phyloP scores from a whole-genome alignment of 2,113 vertebrate genomes.

The Cichladusa arquata region DNA sequence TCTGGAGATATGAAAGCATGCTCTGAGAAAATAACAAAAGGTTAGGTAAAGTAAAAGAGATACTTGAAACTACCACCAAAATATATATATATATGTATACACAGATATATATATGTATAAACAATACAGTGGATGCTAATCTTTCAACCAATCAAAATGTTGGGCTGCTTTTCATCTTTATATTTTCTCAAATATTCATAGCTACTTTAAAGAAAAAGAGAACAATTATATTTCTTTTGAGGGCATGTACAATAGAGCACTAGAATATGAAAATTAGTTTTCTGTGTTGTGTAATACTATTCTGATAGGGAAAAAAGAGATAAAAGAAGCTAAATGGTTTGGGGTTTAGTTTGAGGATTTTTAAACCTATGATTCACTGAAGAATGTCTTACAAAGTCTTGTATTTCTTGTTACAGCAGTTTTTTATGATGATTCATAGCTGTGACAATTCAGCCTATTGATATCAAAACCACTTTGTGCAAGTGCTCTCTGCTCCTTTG shows the following conservation, averaged over 20 bases:
- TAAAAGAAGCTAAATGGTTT: conserved; percentile 10
- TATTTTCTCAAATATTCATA: neutral
- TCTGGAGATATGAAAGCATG: neutral
- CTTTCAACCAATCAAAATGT: neutral
- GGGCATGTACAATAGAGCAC: neutral
- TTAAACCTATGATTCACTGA: neutral
- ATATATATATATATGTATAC: neutral
- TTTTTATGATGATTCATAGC: conserved; percentile 20
- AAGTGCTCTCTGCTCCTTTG: neutral
- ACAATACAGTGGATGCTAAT: neutral
- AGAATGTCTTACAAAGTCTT: neutral
- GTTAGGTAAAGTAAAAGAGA: neutral
- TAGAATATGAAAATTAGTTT: neutral
- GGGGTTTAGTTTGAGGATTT: neutral
- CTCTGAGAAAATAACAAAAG: conserved; percentile 18
- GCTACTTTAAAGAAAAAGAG: neutral
- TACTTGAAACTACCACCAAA: neutral
- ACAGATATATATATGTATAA: neutral
- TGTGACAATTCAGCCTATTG: conserved; percentile 25
- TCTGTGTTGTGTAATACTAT: neutral
- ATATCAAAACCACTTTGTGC: conserved; percentile 32
- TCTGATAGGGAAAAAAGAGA: neutral
- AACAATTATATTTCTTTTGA: neutral
- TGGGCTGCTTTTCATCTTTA: neutral
- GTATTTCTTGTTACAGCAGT: neutral